Evolutionary conservation across 2,797 vertebrate genomes (phyloP), one percentile per base, ranked within the genome.

Genomic region (Danio kyathit): DNA sequence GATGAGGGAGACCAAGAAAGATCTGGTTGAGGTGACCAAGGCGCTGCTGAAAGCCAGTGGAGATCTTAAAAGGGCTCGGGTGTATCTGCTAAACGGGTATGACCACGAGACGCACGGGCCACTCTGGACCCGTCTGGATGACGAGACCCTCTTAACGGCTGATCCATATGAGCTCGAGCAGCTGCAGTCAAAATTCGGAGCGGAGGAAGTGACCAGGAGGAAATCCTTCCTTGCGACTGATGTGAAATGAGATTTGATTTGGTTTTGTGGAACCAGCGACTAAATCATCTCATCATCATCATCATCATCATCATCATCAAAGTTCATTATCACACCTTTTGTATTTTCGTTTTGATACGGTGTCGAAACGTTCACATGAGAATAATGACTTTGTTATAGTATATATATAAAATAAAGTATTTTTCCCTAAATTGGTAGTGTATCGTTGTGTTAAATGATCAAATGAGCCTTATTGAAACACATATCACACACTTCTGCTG

Each of bases 31-130:
- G 13, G 95, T 98, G 40, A 96, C 95, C 64, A 97, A 97, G 86
- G 95, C 96, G 0, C 91, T 99, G 66, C 83, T 98, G 75, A 97
- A 94, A 87, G 96, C 95, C 87, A 97, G 91, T 0, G 97, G 97
- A 54, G 96, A 98, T 12, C 78, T 95, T 49, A 86, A 90, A 29
- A 91, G 91, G 7, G 95, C 96, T 0, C 88, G 79, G 2, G 83
- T 89, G 6, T 95, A 95, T 73, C 89, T 94, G 40, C 61, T 83
- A 11, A 76, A 88, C 0, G 84, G 71, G 13, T 74, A 81, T 0
- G 0, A 83, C 21, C 40, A 38, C 2, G 43, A 77, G 6, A 13
- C 80, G 13, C 76, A 82, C 4, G 83, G 83, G 41, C 87, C 86
- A 0, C 16, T 88, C n/a, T 95, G 94, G 94, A 89, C 48, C 78